phyloP scores from a whole-genome alignment of 2,888 invertebrate genomes.

The Heliconius charithonia region DNA sequence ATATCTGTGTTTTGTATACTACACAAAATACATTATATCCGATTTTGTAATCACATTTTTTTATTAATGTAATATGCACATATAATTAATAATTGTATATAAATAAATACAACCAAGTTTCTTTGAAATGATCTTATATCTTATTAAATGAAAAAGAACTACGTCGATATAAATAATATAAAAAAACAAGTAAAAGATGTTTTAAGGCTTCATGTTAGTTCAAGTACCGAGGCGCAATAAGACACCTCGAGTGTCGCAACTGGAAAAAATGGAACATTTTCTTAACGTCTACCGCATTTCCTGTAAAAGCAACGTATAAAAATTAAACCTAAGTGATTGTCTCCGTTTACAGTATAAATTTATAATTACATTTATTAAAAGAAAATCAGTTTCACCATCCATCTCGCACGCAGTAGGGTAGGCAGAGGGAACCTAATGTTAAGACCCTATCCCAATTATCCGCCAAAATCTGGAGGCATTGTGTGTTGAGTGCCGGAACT shows the following conservation, averaged over 20 bases:
- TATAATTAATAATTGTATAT: too few relatives aligned
- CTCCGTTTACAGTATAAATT: background rate
- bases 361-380: background rate
- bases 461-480: too few relatives aligned
- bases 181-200: slow-evolving; percentile 48
- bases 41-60: too few relatives aligned
- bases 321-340: background rate
- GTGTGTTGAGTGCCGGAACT: too few relatives aligned
- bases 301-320: slow-evolving; percentile 21
- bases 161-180: slow-evolving; percentile 33
- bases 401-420: too few relatives aligned
- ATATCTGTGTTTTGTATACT: too few relatives aligned
- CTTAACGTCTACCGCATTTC: slow-evolving; percentile 32
- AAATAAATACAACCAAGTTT: too few relatives aligned
- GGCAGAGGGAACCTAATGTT: too few relatives aligned
- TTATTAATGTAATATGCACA: too few relatives aligned
- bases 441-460: too few relatives aligned
- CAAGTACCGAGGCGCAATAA: slow-evolving; percentile 60
- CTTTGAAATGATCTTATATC: background rate
- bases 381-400: too few relatives aligned
- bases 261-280: slow-evolving; percentile 20
- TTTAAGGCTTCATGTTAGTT: slow-evolving; percentile 58
- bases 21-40: too few relatives aligned
- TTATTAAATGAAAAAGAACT: background rate
- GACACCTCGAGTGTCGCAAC: slow-evolving; percentile 54